Conservation (phyloP, 2,797 vertebrate genomes). For the Halcyon leucocephala region DNA sequence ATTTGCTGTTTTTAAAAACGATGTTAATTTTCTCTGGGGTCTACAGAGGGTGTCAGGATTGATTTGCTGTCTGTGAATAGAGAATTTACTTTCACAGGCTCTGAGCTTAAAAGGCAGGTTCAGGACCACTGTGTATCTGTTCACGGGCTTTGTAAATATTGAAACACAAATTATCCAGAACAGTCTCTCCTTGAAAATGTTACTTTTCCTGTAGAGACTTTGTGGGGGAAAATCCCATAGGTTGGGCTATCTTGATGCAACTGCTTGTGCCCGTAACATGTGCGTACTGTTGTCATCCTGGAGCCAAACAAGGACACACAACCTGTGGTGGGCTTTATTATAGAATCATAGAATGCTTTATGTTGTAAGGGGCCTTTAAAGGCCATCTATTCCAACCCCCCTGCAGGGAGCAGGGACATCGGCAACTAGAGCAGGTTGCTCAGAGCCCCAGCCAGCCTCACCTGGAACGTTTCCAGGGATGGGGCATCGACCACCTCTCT, state of each 20-base stretch:
- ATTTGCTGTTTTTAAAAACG: slow-evolving; percentile 25
- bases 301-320: neutral
- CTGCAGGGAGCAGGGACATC: neutral
- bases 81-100: neutral
- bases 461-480: neutral
- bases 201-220: neutral
- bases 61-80: neutral
- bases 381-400: neutral
- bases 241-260: neutral
- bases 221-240: neutral
- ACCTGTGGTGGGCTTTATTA: neutral
- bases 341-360: neutral
- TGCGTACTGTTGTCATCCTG: fast-evolving
- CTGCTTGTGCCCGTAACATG: neutral
- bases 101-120: neutral
- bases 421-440: neutral
- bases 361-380: neutral
- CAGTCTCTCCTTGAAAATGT: neutral
- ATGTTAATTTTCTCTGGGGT: slow-evolving; percentile 40
- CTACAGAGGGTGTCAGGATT: neutral
- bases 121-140: neutral
- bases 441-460: neutral
- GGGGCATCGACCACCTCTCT: neutral
- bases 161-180: neutral
- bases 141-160: neutral